phyloP scores from a whole-genome alignment of 2,113 vertebrate species.

The Charadrius vociferus region DNA sequence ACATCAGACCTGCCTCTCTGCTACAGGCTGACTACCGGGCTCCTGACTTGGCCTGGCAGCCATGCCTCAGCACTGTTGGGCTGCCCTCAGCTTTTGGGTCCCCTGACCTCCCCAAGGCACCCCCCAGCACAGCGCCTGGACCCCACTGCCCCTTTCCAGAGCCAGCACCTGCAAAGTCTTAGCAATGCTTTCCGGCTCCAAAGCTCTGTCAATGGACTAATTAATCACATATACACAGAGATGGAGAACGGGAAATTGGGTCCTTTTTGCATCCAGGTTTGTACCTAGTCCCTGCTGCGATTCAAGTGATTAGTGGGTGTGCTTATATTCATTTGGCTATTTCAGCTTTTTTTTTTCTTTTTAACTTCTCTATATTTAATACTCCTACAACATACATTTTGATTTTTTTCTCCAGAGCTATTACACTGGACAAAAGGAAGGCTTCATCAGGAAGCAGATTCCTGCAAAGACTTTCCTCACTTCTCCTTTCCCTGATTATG shows the following conservation, averaged over 20 bases:
- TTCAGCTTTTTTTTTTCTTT: not conserved
- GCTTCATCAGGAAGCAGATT: not conserved
- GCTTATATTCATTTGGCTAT: not conserved
- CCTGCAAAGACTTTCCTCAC: not conserved
- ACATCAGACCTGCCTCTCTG: not conserved
- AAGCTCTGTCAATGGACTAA: not conserved
- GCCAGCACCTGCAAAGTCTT: not conserved
- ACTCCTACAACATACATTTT: not conserved
- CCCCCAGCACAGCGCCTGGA: not conserved
- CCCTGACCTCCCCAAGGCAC: not conserved
- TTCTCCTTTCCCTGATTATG: not conserved
- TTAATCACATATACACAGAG: not conserved
- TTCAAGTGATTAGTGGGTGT: not conserved
- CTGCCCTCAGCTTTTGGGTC: rapidly evolving
- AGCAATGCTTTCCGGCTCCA: not conserved
- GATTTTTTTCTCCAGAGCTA: not conserved
- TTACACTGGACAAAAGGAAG: not conserved
- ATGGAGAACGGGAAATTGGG: not conserved
- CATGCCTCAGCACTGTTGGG: rapidly evolving
- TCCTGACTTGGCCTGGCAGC: not conserved
- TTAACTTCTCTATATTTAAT: not conserved
- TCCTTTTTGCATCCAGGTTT: not conserved
- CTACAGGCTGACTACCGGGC: rapidly evolving
- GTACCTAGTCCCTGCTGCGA: not conserved
- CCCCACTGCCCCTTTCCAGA: not conserved